Base-by-base conservation (phyloP, 2,113 vertebrate genomes). In the Urocolius indicus region DNA sequence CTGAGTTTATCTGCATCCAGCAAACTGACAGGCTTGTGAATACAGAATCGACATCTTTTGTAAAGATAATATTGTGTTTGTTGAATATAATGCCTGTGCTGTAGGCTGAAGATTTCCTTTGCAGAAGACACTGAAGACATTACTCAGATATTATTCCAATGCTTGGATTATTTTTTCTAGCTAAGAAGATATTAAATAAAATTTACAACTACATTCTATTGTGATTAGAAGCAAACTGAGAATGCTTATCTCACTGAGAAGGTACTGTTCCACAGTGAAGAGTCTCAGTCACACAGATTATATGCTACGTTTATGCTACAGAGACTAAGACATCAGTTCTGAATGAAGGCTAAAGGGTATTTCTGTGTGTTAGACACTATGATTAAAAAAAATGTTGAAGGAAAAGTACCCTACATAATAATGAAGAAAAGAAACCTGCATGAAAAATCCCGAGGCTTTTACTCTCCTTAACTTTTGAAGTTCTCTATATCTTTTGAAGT, bases 361-460 rank as follows among this genome's bases (percentile, higher is more conserved):
- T 74, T 32, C 24, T 84, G 4, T 67, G 29, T 22, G 11, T 15
- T 62, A 67, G 73, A 72, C 27, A 89, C 4, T 6, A 58, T 8
- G 6, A 13, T 46, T 74, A 63, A 36, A 76, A 8, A 51, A 51
- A 46, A 19, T 78, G 63, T 55, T 58, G 12, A 72, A n/a, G 17
- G 2, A 23, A 73, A 67, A 43, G 48, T 20, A 0, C 0, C 0
- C 6, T 8, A 18, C 5, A 75, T 46, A 58, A 49, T 7, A 76
- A 58, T 19, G 78, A 62, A 75, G 9, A n/a, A 14, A 82, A 83
- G 12, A 30, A 29, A 3, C 6, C 7, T 80, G 9, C 2, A 1
- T 92, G 32, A 74, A 5, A 66, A 94, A 62, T 38, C 11, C 21
- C 36, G 46, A 26, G 3, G 11, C 12, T 76, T 71, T 86, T 34